Percentiles rank a stretch among this genome's conserved stretches.
Evolutionary conservation across 2,888 invertebrate genomes (phyloP).

Genomic region (Alsophila aescularia): DNA sequence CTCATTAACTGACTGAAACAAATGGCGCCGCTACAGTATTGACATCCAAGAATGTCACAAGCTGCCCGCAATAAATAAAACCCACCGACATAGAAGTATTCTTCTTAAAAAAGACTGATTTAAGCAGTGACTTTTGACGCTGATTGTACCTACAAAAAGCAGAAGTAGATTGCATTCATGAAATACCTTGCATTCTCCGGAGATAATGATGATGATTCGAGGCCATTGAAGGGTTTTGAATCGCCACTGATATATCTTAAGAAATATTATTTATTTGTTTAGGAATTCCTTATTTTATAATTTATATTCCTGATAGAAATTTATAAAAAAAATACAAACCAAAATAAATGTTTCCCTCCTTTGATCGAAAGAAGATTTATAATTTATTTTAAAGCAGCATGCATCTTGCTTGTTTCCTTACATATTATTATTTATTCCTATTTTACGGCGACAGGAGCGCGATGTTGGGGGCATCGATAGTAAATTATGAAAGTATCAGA

Average conservation of each 20-base stretch:
- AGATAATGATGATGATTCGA: not conserved
- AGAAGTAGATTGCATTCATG: not conserved
- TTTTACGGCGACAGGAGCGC: conserved; percentile 63
- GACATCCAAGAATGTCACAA: too few relatives aligned
- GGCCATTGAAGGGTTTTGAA: not conserved
- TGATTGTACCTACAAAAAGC: not conserved
- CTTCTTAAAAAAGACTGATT: too few relatives aligned
- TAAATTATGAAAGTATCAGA: not conserved
- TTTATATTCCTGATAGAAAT: not conserved
- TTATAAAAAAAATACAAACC: not conserved
- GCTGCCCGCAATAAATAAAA: too few relatives aligned
- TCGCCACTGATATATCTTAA: not conserved
- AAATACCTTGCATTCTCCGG: not conserved
- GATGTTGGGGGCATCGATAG: conserved; percentile 41
- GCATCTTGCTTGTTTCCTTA: conserved; percentile 67
- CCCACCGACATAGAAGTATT: too few relatives aligned
- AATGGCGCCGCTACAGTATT: too few relatives aligned
- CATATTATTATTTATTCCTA: conserved; percentile 63
- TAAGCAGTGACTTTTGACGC: too few relatives aligned
- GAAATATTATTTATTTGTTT: conserved; percentile 1
- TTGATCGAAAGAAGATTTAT: conserved; percentile 35
- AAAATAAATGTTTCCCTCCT: conserved; percentile 1
- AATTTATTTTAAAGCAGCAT: conserved; percentile 71
- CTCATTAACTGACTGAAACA: too few relatives aligned
- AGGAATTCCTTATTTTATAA: conserved; percentile 10